Base-by-base conservation (phyloP, 2,888 invertebrate species). In the Plebejus melissa region DNA sequence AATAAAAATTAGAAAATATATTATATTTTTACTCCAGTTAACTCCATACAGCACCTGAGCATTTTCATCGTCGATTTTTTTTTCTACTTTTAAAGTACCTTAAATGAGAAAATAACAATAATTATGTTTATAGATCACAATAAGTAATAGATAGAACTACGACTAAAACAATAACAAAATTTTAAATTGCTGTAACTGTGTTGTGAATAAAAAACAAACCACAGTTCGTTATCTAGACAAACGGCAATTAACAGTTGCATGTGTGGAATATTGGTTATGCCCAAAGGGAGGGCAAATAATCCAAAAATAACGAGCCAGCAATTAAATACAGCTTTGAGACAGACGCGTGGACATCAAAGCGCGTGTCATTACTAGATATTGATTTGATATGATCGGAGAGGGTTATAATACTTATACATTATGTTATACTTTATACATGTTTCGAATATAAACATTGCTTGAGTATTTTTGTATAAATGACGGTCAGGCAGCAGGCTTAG, bases 291-390 rank as follows among this genome's bases (percentile, higher is more conserved):
- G 75, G 89, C 87, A 92, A 91, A 92, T 93, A 93, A 93, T 93
- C 93, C 93, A 85, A 86, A 90, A 93, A 92, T 93, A 93, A 93
- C 90, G 92, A 93, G 90, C 84, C 85, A 88, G 91, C 88, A 91
- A 92, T 93, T 93, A 92, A 91, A 91, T 85, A 83, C 85, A 86
- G 89, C 89, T 89, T 90, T 88, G 87, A 89, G 90, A 90, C 88
- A 88, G 85, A 88, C 85, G 81, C 83, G 81, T 82, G 82, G 80
- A 88, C 88, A 88, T 92, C 91, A 92, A 92, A 91, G 90, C 84
- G 78, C 86, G 86, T 86, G 86, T 81, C 84, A 82, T 84, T 83
- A 83, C 85, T 86, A 74, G 36, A 76, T 22, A 22, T 77, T 75
- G 36, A 41, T 75, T 75, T 74, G 58, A 74, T 46, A 11, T 22